Percentiles rank a stretch among this genome's conserved stretches.
phyloP scores from a whole-genome alignment of 2,888 invertebrate genomes.

The Acanthoscelides obtectus region DNA sequence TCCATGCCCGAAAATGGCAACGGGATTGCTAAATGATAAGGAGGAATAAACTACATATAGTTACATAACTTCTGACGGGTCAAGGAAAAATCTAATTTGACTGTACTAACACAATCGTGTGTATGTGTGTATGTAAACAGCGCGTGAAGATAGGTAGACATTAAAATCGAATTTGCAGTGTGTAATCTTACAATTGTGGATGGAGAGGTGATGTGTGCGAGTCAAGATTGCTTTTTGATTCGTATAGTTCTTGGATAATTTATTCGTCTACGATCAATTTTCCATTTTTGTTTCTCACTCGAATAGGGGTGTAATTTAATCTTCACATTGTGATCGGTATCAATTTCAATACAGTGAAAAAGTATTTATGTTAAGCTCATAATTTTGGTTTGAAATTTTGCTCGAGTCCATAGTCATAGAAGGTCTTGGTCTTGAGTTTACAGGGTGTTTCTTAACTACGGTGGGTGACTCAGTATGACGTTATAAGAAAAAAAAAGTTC shows the following conservation, averaged over 20 bases:
- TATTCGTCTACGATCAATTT: background rate
- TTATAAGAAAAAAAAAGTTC: too few species aligned
- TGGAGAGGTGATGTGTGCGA: background rate
- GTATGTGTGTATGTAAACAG: conserved; percentile 11
- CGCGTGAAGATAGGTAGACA: conserved; percentile 10
- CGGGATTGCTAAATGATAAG: too few species aligned
- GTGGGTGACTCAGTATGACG: too few species aligned
- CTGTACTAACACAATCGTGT: background rate
- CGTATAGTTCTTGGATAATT: background rate
- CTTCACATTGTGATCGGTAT: background rate
- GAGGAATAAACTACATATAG: too few species aligned
- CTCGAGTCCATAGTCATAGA: too few species aligned
- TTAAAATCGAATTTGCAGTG: conserved; percentile 15
- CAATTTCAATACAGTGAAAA: too few species aligned
- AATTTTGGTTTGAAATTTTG: too few species aligned
- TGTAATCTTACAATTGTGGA: conserved; percentile 11
- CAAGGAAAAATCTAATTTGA: background rate
- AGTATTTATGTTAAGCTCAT: too few species aligned
- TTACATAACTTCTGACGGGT: background rate
- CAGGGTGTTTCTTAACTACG: too few species aligned
- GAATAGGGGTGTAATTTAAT: background rate
- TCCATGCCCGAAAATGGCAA: too few species aligned
- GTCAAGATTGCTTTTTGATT: background rate
- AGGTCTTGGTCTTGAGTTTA: too few species aligned
- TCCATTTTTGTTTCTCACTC: background rate